A percentile compares a stretch with the other conserved stretches of the same genome.
Evolutionary conservation across 2,113 vertebrate genomes (phyloP).

Genomic region (Mola mola): DNA sequence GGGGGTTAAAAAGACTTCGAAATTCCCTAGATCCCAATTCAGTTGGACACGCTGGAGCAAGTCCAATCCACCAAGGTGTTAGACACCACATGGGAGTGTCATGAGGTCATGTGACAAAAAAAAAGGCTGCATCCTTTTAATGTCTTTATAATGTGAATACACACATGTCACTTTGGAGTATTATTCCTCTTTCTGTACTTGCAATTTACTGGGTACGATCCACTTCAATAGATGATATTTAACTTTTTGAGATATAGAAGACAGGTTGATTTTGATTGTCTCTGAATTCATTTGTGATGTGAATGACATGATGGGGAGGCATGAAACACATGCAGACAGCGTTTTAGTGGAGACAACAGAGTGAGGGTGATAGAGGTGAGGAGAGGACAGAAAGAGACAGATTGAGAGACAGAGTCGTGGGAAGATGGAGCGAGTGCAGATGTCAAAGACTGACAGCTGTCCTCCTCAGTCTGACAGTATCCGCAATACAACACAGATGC

Average conservation of each 20-base stretch:
- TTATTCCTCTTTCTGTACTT: not conserved
- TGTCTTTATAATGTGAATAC: constrained; percentile 6
- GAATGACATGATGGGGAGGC: constrained; percentile 1
- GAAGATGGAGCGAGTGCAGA: constrained; percentile 16
- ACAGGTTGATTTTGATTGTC: not conserved
- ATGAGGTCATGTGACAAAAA: no score
- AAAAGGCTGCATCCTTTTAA: not conserved
- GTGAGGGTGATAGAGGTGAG: constrained; percentile 21
- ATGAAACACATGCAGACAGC: not conserved
- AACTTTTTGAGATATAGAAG: constrained; percentile 2
- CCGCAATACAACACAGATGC: constrained; percentile 19
- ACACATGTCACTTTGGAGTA: not conserved
- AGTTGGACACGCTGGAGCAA: no score
- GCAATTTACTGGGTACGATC: not conserved
- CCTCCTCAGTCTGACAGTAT: constrained; percentile 41
- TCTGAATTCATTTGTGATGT: not conserved
- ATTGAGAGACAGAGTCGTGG: constrained; percentile 19
- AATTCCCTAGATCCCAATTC: no score
- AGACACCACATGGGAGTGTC: no score
- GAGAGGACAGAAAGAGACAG: not conserved
- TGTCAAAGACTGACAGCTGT: constrained; percentile 58
- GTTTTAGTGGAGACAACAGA: not conserved
- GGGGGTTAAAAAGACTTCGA: no score
- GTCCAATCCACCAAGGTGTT: no score
- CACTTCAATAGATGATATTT: not conserved